Percentiles rank a stretch among this genome's conserved stretches.
phyloP scores from a whole-genome alignment of 2,888 invertebrate species.

The Cryptocephalus moraei region DNA sequence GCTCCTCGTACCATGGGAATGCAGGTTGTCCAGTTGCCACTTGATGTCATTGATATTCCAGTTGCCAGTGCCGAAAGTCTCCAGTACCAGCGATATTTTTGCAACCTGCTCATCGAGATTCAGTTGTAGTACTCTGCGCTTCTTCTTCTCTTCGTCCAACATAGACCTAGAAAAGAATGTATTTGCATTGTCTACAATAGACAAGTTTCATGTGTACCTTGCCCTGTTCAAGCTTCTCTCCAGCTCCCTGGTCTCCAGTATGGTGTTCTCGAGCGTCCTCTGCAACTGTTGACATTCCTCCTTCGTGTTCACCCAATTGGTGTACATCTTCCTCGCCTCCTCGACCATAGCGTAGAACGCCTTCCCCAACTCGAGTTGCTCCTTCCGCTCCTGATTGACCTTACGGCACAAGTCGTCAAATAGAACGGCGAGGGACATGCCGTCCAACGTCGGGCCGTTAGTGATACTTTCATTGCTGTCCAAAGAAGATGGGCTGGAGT shows the following conservation, averaged over 20 bases:
- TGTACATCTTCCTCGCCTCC: constrained; percentile 60
- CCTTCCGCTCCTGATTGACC: not conserved
- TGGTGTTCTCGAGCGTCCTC: constrained; percentile 56
- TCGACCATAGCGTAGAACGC: constrained; percentile 46
- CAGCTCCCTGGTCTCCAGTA: constrained; percentile 61
- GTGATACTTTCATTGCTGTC: not conserved
- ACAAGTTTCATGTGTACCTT: constrained; percentile 41
- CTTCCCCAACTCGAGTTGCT: constrained; percentile 18
- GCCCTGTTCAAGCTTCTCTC: constrained; percentile 76
- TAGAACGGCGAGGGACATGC: not conserved
- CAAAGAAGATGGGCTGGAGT: not conserved
- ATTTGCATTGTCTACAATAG: too few species aligned
- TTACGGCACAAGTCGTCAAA: not conserved
- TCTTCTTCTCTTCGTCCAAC: constrained; percentile 68
- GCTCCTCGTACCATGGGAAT: constrained; percentile 32
- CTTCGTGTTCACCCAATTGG: constrained; percentile 59
- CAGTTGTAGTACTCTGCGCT: constrained; percentile 32
- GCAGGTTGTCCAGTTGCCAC: constrained; percentile 70
- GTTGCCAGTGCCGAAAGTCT: constrained; percentile 11
- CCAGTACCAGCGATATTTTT: constrained; percentile 9
- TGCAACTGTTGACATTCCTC: constrained; percentile 65
- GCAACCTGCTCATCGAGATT: constrained; percentile 13
- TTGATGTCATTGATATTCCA: constrained; percentile 14
- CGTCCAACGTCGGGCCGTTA: not conserved
- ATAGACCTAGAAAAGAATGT: constrained; percentile 27